Base-by-base conservation (phyloP, 2,113 vertebrate species). In the Piaya cayana region DNA sequence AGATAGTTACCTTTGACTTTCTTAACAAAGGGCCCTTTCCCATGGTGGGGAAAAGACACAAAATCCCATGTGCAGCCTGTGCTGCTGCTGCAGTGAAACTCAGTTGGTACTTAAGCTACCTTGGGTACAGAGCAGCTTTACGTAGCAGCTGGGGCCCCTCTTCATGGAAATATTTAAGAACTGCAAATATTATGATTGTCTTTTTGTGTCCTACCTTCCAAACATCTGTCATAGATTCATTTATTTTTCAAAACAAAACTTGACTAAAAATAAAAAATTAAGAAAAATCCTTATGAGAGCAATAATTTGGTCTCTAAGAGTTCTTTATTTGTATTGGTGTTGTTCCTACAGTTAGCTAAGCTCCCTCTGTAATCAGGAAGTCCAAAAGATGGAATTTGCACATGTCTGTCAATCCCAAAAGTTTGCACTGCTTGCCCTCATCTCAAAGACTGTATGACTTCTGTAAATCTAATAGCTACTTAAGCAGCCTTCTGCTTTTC, bases 221-320 rank as follows among this genome's bases (percentile, higher is more conserved):
- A 45, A 22, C 3, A 11, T 58, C 62, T 89, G 34, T 55, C 50
- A 91, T 37, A 39, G 37, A 90, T 50, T 59, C 4, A 3, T 52
- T 21, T 68, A 62, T 72, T 87, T 93, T 83, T 92, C 34, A 56
- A 64, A 85, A 71, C 5, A 42, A 5, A 56, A 36, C 14, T 56
- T 37, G 43, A 59, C 59, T 52, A 49, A 64, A 75, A 93, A 91
- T 64, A 84, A 95, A 86, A 82, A 22, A 23, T 7, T 37, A 32
- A 56, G 62, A 52, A 36, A 49, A 26, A 4, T 12, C 6, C 29
- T 12, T 4, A 42, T 12, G 12, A 86, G 6, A 69, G 27, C 22
- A 68, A 56, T 62, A 0, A 0, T 9, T 78, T 71, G 30, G 53
- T 37, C 50, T 80, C 0, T 25, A 39, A 42, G 27, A 68, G 15